Percentiles rank a stretch among this genome's conserved stretches.
phyloP scores from a whole-genome alignment of 2,797 vertebrate genomes.

The Kryptopterus vitreolus region DNA sequence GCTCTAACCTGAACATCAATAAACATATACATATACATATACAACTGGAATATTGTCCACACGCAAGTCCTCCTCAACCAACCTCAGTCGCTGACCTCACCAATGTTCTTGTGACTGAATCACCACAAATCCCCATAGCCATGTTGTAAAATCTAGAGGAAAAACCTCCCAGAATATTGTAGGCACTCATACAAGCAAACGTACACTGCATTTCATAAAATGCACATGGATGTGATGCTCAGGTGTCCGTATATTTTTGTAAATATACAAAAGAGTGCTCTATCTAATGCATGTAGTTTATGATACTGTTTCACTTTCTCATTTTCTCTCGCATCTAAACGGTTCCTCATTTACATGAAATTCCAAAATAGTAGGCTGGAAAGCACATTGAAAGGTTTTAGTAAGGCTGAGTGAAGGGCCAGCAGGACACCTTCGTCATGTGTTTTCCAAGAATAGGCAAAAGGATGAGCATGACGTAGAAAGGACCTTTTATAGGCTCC shows the following conservation, averaged over 20 bases:
- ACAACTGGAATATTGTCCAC: too few species aligned
- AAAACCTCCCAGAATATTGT: too few species aligned
- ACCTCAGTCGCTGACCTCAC: too few species aligned
- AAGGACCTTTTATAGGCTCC: slow-evolving; percentile 16
- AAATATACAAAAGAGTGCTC: too few species aligned
- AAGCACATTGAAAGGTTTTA: background rate
- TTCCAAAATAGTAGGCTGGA: background rate
- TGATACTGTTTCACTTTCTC: background rate
- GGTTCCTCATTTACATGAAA: background rate
- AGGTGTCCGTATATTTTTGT: background rate
- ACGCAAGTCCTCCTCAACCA: too few species aligned
- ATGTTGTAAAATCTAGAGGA: too few species aligned
- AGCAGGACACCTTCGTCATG: slow-evolving; percentile 13
- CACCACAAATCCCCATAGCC: too few species aligned
- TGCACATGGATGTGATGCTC: background rate
- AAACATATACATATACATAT: too few species aligned
- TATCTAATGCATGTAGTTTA: background rate
- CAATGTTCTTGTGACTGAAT: too few species aligned
- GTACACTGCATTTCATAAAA: too few species aligned
- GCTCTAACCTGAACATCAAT: too few species aligned
- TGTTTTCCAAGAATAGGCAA: slow-evolving; percentile 18
- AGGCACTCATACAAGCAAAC: too few species aligned
- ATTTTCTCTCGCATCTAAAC: background rate
- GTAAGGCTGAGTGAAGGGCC: background rate
- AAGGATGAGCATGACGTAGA: slow-evolving; percentile 11